Evolutionary conservation across 2,797 vertebrate genomes (phyloP).

Genomic region (Heterohyrax brucei): DNA sequence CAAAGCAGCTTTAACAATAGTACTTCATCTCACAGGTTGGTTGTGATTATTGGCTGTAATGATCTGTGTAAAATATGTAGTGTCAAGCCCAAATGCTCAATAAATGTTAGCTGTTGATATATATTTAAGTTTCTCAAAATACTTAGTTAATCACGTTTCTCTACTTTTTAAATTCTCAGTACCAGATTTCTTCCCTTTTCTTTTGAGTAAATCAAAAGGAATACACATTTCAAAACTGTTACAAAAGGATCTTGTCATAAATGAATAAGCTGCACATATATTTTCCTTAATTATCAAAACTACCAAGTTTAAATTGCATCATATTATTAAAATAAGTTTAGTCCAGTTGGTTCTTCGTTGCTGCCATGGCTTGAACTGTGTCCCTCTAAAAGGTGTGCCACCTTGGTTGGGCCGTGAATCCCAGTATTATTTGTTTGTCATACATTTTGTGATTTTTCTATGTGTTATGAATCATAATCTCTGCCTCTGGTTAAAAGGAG

Average conservation of each 20-base stretch:
- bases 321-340: slow-evolving; percentile 20
- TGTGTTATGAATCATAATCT: no score
- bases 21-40: not conserved
- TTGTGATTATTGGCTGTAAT: slow-evolving; percentile 25
- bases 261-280: no score
- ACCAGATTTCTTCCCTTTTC: slow-evolving; percentile 9
- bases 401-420: no score
- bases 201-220: slow-evolving; percentile 42
- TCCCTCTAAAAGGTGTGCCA: no score
- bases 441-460: no score
- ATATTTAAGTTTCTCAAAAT: not conserved
- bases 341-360: not conserved
- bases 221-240: not conserved
- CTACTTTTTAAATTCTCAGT: not conserved
- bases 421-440: no score
- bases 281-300: not conserved
- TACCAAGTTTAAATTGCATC: not conserved
- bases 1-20: not conserved
- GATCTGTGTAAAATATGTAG: slow-evolving; percentile 27
- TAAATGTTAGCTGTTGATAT: not conserved
- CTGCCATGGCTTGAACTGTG: no score
- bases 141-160: not conserved
- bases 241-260: not conserved
- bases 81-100: not conserved
- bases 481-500: no score